Percentiles rank a stretch among this genome's conserved stretches.
Conservation (phyloP, 2,113 vertebrate species). For the Tragelaphus scriptus region DNA sequence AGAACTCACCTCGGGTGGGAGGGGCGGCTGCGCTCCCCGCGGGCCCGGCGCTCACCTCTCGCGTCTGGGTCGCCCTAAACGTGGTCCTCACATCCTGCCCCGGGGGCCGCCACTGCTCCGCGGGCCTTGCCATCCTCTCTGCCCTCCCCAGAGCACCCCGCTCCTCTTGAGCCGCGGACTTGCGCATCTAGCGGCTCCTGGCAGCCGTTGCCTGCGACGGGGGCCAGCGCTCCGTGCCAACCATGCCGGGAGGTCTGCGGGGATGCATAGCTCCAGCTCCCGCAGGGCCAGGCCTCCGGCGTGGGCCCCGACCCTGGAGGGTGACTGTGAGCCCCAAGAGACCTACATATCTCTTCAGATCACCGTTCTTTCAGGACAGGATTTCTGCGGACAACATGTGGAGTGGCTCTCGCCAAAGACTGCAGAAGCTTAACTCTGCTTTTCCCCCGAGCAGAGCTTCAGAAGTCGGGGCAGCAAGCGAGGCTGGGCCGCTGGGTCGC, state of each 20-base stretch:
- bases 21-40: accelerated
- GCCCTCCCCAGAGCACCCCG: too few species aligned
- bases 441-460: neutral
- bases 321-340: too few species aligned
- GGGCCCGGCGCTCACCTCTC: accelerated
- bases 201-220: neutral
- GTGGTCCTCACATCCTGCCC: neutral
- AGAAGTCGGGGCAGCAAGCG: neutral
- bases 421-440: neutral
- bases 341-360: neutral
- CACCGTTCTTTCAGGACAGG: neutral
- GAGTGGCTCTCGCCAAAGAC: neutral
- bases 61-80: neutral
- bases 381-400: neutral
- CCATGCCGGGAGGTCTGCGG: neutral
- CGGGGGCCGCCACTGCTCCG: too few species aligned
- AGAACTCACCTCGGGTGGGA: neutral
- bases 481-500: neutral
- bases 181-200: too few species aligned
- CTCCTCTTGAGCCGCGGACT: neutral
- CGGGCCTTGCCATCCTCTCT: neutral
- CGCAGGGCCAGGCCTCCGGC: neutral
- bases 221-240: neutral
- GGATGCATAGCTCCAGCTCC: neutral
- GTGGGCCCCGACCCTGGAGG: neutral